Percentiles rank a stretch among this genome's conserved stretches.
These are phyloP conservation scores for Himalopsyche anomala DNA, from an alignment of 2,888 invertebrate species.

Conservation along the genomic window DNA sequence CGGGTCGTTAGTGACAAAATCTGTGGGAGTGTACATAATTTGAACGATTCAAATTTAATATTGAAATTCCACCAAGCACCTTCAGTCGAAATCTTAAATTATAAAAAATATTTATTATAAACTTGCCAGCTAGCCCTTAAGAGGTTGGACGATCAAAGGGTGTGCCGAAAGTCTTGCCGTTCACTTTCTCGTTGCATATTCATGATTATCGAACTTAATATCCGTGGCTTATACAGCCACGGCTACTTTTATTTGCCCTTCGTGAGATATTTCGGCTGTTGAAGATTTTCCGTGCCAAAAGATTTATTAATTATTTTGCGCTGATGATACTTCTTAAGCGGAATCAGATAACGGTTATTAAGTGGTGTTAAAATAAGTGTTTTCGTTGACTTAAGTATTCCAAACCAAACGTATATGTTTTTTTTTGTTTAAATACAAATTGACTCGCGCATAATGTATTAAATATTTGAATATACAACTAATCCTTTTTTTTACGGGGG, in stretches of 20 bases:
- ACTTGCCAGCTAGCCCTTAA: neutral
- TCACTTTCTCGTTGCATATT: conserved; percentile 55
- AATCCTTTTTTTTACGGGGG: no score
- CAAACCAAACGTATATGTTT: no score
- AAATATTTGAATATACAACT: no score
- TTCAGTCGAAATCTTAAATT: no score
- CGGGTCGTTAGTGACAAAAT: no score
- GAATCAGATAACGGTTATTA: neutral
- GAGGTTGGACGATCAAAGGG: neutral
- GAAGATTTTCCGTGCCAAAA: neutral
- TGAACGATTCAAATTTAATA: no score
- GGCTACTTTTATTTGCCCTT: conserved; percentile 10
- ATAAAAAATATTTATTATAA: no score
- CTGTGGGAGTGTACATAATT: no score
- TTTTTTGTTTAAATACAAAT: no score
- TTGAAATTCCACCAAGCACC: no score
- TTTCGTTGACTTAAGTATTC: no score
- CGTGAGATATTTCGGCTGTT: neutral
- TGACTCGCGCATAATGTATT: no score
- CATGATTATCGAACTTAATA: conserved; percentile 56
- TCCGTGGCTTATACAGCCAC: conserved; percentile 10
- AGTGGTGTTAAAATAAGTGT: neutral
- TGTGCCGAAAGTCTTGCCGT: neutral
- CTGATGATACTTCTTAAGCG: neutral
- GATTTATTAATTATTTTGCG: conserved; percentile 17